phyloP scores from a whole-genome alignment of 2,888 invertebrate genomes.

The Alcis repandata region DNA sequence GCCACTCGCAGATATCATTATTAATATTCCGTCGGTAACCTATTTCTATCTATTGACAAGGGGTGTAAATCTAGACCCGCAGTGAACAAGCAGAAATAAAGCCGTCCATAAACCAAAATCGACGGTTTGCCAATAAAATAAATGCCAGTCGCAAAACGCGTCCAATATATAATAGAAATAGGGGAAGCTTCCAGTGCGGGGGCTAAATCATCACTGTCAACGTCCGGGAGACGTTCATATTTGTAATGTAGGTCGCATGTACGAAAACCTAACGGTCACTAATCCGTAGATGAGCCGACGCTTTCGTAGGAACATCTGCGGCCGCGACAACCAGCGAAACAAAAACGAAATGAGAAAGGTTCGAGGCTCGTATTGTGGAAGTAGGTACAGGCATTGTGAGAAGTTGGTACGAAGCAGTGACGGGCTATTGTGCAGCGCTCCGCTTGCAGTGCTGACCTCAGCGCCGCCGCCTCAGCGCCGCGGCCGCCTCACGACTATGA shows the following conservation, averaged over 20 bases:
- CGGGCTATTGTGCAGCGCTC: constrained; percentile 53
- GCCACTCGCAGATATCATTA: neutral
- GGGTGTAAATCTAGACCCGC: constrained; percentile 14
- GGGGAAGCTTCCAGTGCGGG: constrained; percentile 28
- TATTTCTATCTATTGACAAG: constrained; percentile 23
- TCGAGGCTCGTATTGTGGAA: constrained; percentile 78
- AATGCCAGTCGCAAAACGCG: constrained; percentile 24
- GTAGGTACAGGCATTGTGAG: constrained; percentile 66
- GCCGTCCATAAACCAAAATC: constrained; percentile 23
- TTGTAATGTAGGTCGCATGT: constrained; percentile 72
- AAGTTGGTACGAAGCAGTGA: constrained; percentile 72
- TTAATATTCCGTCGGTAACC: constrained; percentile 9
- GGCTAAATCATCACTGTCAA: constrained; percentile 56
- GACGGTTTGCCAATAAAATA: constrained; percentile 30
- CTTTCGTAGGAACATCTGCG: constrained; percentile 78
- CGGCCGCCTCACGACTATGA: constrained; percentile 29
- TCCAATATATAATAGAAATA: constrained; percentile 34
- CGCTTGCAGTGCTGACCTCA: constrained; percentile 47
- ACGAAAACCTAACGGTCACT: constrained; percentile 80
- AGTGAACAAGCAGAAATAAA: constrained; percentile 27
- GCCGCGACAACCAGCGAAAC: constrained; percentile 74
- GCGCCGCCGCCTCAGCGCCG: constrained; percentile 13
- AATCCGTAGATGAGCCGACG: constrained; percentile 82
- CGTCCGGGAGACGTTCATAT: constrained; percentile 59
- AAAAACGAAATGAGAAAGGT: constrained; percentile 85